Base-by-base conservation (phyloP, 2,113 vertebrate genomes). In the Forbesichthys agassizii region DNA sequence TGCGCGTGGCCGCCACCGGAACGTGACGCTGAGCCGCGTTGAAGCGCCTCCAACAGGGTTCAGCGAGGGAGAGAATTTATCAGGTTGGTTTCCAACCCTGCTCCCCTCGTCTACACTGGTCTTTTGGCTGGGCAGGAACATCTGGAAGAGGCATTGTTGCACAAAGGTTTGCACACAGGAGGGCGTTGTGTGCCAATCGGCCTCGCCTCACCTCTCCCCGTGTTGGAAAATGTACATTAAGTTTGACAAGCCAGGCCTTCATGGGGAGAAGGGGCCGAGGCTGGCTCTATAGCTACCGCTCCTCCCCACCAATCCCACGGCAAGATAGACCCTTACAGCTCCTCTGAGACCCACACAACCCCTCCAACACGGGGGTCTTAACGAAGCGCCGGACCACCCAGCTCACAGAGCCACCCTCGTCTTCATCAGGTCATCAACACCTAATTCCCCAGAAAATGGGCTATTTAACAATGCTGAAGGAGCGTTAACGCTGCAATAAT, bases 391-490 rank as follows among this genome's bases (percentile, higher is more conserved):
- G 62, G 90, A 91, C 88, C 90, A 90, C 88, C 90, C 84, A 88
- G 65, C 76, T 83, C 33, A 83, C 72, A 76, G 61, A 87, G 79
- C 73, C 80, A 77, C 77, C 84, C 84, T 89, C 84, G 84, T 88
- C 88, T 89, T 91, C 88, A 89, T 88, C 90, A 90, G 90, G 80
- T 90, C 88, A 91, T 89, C 88, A 91, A 90, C 88, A 90, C 90
- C 82, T 86, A 88, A 88, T 91, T 87, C 88, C 81, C 85, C 78
- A 79, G 82, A 90, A 90, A 90, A 90, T 83, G 82, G 83, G 48
- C 83, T 77, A 62, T 89, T 90, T 90, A 89, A 88, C 84, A 86
- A 71, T 58, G 84, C 53, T 6, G 84, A 71, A 68, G 66, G 62
- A 61, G 74, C 71, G 81, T 84, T 85, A 69, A 70, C 69, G 71